Percentiles rank a stretch among this genome's conserved stretches.
Conservation (phyloP, 2,797 vertebrate species). For the Enteromius afrohamiltoni region DNA sequence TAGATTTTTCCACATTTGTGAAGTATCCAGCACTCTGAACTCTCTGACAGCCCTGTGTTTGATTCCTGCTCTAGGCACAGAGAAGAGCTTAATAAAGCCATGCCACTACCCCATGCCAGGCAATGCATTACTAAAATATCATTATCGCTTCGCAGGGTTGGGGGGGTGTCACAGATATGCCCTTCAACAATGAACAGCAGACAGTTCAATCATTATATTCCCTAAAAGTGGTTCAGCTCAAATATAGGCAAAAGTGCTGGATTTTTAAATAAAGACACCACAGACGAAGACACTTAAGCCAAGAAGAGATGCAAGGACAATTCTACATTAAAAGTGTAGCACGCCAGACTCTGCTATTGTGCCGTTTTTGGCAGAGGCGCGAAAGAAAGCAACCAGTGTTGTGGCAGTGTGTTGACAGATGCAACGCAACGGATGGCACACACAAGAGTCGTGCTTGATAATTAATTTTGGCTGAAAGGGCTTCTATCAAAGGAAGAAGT, state of each 20-base stretch:
- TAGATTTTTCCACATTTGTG: neutral
- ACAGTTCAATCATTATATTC: slow-evolving; percentile 13
- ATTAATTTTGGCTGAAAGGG: slow-evolving; percentile 73
- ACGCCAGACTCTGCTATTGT: neutral
- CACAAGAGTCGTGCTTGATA: slow-evolving; percentile 61
- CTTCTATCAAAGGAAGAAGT: slow-evolving; percentile 75
- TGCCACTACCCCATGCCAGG: neutral
- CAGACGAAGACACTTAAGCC: neutral
- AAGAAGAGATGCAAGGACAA: neutral
- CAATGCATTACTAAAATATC: slow-evolving; percentile 42
- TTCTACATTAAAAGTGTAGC: neutral
- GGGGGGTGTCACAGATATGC: neutral
- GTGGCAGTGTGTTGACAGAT: neutral
- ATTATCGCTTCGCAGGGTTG: neutral
- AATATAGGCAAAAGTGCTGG: neutral
- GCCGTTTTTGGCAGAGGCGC: neutral
- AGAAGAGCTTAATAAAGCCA: slow-evolving; percentile 18
- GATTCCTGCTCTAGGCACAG: slow-evolving; percentile 12
- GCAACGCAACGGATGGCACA: neutral
- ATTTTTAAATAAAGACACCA: neutral
- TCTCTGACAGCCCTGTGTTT: slow-evolving; percentile 10
- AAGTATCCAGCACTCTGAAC: slow-evolving; percentile 8
- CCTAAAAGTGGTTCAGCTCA: neutral
- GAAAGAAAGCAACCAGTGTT: neutral
- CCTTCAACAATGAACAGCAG: slow-evolving; percentile 29